Evolutionary conservation across 2,797 vertebrate species (phyloP).

Genomic region (Poeciliopsis presidionis): DNA sequence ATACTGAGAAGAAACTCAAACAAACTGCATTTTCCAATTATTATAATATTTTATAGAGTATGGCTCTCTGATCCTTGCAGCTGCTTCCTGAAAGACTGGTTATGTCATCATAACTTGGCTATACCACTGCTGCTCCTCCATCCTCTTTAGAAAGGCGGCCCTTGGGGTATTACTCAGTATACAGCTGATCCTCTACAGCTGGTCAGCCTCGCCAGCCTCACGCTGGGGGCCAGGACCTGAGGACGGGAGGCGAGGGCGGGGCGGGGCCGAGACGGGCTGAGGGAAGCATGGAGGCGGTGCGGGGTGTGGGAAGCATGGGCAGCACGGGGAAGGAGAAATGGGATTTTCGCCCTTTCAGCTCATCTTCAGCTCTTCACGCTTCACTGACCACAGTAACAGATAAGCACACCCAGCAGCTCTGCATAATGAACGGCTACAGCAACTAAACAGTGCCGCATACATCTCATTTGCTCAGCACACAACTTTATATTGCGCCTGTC

Average conservation of each 20-base stretch:
- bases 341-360: slow-evolving; percentile 85
- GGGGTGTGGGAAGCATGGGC: slow-evolving; percentile 43
- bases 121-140: slow-evolving; percentile 45
- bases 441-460: slow-evolving; percentile 74
- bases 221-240: slow-evolving; percentile 55
- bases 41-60: slow-evolving; percentile 26
- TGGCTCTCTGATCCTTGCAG: slow-evolving; percentile 61
- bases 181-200: slow-evolving; percentile 85
- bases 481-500: background rate
- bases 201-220: slow-evolving; percentile 69
- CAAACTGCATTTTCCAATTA: slow-evolving; percentile 23
- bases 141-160: slow-evolving; percentile 57
- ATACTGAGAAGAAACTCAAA: slow-evolving; percentile 13
- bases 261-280: slow-evolving; percentile 53
- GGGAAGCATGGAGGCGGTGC: slow-evolving; percentile 52
- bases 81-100: slow-evolving; percentile 72
- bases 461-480: slow-evolving; percentile 41
- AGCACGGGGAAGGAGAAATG: slow-evolving; percentile 61
- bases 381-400: slow-evolving; percentile 86
- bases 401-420: slow-evolving; percentile 86
- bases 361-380: slow-evolving; percentile 86
- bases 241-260: slow-evolving; percentile 36
- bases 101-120: slow-evolving; percentile 76
- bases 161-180: slow-evolving; percentile 70
- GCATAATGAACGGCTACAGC: slow-evolving; percentile 84